phyloP scores from a whole-genome alignment of 2,113 vertebrate species.

The Gymnarchus niloticus region DNA sequence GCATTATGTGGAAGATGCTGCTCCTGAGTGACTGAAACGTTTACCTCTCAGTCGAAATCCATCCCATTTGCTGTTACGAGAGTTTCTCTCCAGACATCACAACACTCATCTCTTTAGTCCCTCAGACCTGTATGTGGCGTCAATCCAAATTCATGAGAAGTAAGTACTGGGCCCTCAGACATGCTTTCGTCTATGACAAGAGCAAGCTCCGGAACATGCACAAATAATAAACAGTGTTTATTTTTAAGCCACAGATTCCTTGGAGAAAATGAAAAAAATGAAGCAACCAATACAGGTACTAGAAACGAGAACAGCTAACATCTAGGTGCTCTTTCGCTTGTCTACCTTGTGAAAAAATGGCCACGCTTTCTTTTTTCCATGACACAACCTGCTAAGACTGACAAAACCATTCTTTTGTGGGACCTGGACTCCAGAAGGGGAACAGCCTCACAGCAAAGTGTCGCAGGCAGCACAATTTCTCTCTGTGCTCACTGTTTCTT shows the following conservation, averaged over 20 bases:
- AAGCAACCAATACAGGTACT: neutral
- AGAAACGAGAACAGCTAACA: neutral
- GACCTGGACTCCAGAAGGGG: neutral
- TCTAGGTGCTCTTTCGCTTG: no score
- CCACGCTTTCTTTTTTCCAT: neutral
- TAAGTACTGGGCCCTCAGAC: neutral
- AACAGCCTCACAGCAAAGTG: neutral
- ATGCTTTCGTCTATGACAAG: neutral
- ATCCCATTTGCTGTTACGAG: constrained; percentile 15
- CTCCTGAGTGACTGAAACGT: neutral
- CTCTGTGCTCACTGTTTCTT: neutral
- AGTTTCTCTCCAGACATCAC: neutral
- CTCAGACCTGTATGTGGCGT: neutral
- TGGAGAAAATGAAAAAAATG: neutral
- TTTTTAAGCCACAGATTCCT: neutral
- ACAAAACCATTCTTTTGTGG: neutral
- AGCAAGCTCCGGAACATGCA: constrained; percentile 11
- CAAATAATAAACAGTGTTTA: neutral
- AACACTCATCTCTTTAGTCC: neutral
- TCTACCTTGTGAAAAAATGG: neutral
- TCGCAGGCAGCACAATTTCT: neutral
- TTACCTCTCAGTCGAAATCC: constrained; percentile 21
- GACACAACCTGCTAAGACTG: neutral
- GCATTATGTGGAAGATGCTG: neutral
- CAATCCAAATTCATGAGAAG: neutral